phyloP scores from a whole-genome alignment of 2,113 vertebrate species.

The Rhadina sibilatrix region DNA sequence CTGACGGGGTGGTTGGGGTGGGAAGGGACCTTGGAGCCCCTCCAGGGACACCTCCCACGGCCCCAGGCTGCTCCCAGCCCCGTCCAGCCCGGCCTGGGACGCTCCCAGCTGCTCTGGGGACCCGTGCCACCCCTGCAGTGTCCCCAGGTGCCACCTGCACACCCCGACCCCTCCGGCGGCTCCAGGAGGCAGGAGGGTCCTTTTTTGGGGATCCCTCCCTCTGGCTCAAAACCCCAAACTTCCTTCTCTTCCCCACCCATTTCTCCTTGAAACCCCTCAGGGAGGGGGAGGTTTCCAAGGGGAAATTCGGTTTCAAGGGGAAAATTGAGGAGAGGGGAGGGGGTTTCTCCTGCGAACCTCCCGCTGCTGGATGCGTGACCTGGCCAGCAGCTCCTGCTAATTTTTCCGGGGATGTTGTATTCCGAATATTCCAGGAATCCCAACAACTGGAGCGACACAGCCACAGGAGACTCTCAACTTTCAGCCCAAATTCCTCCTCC shows the following conservation, averaged over 20 bases:
- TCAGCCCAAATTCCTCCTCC: constrained; percentile 29
- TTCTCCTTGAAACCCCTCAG: neutral
- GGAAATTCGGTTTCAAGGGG: neutral
- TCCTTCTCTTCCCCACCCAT: neutral
- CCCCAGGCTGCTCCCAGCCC: neutral
- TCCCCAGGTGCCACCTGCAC: neutral
- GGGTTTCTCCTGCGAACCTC: neutral
- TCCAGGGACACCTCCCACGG: neutral
- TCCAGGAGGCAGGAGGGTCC: too few species aligned
- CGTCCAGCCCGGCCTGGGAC: neutral
- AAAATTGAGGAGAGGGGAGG: neutral
- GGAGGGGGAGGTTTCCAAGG: neutral
- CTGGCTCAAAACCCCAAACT: neutral
- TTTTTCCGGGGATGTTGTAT: neutral
- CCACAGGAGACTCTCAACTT: constrained; percentile 44
- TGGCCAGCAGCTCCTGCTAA: neutral
- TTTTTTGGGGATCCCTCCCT: neutral
- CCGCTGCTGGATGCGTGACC: neutral
- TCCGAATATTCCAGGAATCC: constrained; percentile 54
- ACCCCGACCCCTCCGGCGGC: fast-evolving
- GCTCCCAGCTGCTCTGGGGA: neutral
- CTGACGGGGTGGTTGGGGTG: fast-evolving
- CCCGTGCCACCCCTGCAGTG: neutral
- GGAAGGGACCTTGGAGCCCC: neutral
- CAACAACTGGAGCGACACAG: neutral